A percentile compares a stretch with the other conserved stretches of the same genome.
These are phyloP conservation scores for Aythya baeri DNA, from an alignment of 2,113 vertebrate genomes.

Conservation along the genomic window DNA sequence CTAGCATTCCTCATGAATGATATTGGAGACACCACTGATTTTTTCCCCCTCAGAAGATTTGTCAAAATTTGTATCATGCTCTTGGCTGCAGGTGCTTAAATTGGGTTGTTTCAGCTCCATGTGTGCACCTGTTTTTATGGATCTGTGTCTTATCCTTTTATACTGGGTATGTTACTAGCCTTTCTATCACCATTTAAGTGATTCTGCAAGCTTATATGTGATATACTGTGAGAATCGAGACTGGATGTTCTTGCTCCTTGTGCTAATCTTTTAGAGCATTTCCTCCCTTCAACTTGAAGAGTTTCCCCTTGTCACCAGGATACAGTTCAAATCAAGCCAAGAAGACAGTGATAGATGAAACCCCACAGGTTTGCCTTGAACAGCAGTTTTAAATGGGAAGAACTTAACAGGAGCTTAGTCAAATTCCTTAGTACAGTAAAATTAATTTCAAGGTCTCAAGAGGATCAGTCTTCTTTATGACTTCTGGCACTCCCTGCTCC, in stretches of 20 bases:
- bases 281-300: slow-evolving; percentile 6
- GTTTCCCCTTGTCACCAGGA: background rate
- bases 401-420: slow-evolving; percentile 30
- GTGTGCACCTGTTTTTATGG: background rate
- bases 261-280: background rate
- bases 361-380: slow-evolving; percentile 3
- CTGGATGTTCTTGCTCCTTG: background rate
- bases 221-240: background rate
- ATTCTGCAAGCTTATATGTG: background rate
- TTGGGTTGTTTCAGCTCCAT: background rate
- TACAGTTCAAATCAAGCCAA: background rate
- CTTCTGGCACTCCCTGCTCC: background rate
- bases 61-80: background rate
- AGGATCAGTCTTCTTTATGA: background rate
- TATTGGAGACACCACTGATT: rapidly evolving
- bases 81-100: background rate
- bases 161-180: background rate
- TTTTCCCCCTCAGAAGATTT: background rate
- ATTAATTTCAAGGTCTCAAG: slow-evolving; percentile 53
- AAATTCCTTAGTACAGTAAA: slow-evolving; percentile 49
- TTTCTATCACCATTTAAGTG: background rate
- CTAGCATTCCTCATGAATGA: background rate
- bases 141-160: background rate
- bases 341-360: slow-evolving; percentile 4
- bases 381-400: background rate